Evolutionary conservation across 2,797 vertebrate genomes (phyloP).

Genomic region (Melanotaenia boesemani): DNA sequence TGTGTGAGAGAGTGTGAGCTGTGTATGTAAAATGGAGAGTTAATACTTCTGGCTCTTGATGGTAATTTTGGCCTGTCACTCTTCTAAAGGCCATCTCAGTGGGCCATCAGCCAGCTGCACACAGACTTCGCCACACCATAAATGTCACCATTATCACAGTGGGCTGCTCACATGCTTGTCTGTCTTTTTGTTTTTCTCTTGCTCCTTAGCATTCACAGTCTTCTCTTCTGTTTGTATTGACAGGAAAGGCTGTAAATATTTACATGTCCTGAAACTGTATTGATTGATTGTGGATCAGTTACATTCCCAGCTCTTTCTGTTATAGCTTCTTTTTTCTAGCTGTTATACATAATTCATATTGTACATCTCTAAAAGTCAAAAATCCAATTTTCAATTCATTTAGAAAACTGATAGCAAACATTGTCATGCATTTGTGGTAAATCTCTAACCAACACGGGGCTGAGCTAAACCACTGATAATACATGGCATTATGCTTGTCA

Average conservation of each 20-base stretch:
- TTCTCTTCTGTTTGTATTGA: slow-evolving; percentile 53
- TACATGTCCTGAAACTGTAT: slow-evolving; percentile 57
- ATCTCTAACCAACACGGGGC: no score
- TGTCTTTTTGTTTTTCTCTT: slow-evolving; percentile 20
- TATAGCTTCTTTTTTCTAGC: slow-evolving; percentile 40
- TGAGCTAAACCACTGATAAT: slow-evolving; percentile 48
- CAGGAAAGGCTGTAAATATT: slow-evolving; percentile 68
- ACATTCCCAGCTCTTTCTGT: slow-evolving; percentile 37
- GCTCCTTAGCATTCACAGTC: slow-evolving; percentile 18
- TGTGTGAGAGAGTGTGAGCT: slow-evolving; percentile 32
- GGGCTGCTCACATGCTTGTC: slow-evolving; percentile 29
- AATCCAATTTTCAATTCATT: no score
- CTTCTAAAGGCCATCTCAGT: slow-evolving; percentile 84
- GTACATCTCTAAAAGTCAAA: no score
- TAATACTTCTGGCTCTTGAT: slow-evolving; percentile 70
- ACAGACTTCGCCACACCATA: slow-evolving; percentile 70
- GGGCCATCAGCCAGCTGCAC: slow-evolving; percentile 76
- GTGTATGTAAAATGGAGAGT: slow-evolving; percentile 64
- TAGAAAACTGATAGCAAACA: no score
- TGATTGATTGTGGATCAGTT: slow-evolving; percentile 61
- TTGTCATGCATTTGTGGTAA: no score
- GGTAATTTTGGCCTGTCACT: slow-evolving; percentile 78
- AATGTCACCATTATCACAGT: slow-evolving; percentile 84
- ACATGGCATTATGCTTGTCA: slow-evolving; percentile 56
- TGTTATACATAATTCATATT: slow-evolving; percentile 63